Percentiles rank a stretch among this genome's conserved stretches.
Evolutionary conservation across 2,113 vertebrate genomes (phyloP).

Genomic region (Coregonus clupeaformis): DNA sequence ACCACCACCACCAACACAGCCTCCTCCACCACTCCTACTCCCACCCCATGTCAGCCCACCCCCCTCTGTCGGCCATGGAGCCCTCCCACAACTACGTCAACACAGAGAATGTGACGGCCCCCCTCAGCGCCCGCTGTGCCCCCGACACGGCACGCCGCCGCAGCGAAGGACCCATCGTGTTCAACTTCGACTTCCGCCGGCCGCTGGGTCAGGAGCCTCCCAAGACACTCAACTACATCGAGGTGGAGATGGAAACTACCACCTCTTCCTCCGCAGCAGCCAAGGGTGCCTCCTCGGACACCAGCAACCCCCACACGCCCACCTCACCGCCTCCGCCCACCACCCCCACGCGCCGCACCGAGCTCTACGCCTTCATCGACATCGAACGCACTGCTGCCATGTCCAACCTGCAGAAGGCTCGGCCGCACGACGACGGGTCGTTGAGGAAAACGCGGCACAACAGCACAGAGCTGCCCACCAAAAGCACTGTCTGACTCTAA

Average conservation of each 20-base stretch:
- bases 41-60: slow-evolving; percentile 39
- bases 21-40: slow-evolving; percentile 56
- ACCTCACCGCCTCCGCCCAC: slow-evolving; percentile 90
- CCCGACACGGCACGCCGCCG: slow-evolving; percentile 83
- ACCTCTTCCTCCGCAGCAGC: slow-evolving; percentile 26
- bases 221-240: slow-evolving; percentile 91
- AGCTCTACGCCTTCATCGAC: slow-evolving; percentile 85
- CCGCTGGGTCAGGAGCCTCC: slow-evolving; percentile 77
- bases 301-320: slow-evolving; percentile 93
- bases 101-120: slow-evolving; percentile 94
- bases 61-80: slow-evolving; percentile 69
- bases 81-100: slow-evolving; percentile 96
- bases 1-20: slow-evolving; percentile 24
- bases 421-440: slow-evolving; percentile 94
- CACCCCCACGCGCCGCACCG: slow-evolving; percentile 87
- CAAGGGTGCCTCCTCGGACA: slow-evolving; percentile 79
- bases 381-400: slow-evolving; percentile 98
- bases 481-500: slow-evolving; percentile 67
- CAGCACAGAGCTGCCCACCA: slow-evolving; percentile 94
- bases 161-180: slow-evolving; percentile 83
- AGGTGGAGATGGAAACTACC: slow-evolving; percentile 89
- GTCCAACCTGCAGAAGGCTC: slow-evolving; percentile 95
- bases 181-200: slow-evolving; percentile 95
- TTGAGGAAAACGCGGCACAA: slow-evolving; percentile 97
- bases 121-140: slow-evolving; percentile 85